phyloP scores from a whole-genome alignment of 2,113 vertebrate species.

The Menidia beryllina region DNA sequence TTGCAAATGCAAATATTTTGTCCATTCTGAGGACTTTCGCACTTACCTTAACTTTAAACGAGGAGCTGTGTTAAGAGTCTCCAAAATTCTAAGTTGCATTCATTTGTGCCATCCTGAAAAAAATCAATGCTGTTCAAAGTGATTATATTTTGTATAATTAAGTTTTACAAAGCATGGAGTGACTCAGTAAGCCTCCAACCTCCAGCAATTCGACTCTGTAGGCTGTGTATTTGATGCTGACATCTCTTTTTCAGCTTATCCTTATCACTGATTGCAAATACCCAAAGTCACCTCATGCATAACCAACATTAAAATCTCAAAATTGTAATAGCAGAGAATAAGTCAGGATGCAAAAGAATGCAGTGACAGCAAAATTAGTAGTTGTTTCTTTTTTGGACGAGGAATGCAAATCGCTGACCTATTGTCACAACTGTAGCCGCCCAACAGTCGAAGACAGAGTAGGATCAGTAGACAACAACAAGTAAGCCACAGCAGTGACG shows the following conservation, averaged over 20 bases:
- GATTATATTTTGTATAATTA: slow-evolving; percentile 31
- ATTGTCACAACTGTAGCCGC: background rate
- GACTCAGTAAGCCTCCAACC: slow-evolving; percentile 17
- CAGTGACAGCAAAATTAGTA: background rate
- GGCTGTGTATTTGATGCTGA: slow-evolving; percentile 30
- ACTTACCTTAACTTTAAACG: too few species aligned
- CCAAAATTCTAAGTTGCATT: slow-evolving; percentile 35
- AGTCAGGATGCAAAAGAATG: background rate
- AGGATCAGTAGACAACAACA: slow-evolving; percentile 1
- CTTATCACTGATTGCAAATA: slow-evolving; percentile 40
- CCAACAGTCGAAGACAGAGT: background rate
- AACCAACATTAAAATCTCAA: slow-evolving; percentile 20
- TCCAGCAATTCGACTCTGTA: background rate
- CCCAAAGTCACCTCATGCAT: slow-evolving; percentile 9
- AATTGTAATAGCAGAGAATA: background rate
- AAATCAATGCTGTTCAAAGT: slow-evolving; percentile 28
- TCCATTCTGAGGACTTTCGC: too few species aligned
- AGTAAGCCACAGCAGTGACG: background rate
- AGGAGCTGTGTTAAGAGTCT: too few species aligned
- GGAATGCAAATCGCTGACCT: slow-evolving; percentile 3
- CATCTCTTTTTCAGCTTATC: slow-evolving; percentile 31
- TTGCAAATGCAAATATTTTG: too few species aligned
- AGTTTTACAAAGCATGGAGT: slow-evolving; percentile 27
- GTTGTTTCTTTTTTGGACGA: background rate
- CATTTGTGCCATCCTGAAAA: slow-evolving; percentile 19